A percentile compares a stretch with the other conserved stretches of the same genome.
phyloP scores from a whole-genome alignment of 2,797 vertebrate species.

The Hydrophis major region DNA sequence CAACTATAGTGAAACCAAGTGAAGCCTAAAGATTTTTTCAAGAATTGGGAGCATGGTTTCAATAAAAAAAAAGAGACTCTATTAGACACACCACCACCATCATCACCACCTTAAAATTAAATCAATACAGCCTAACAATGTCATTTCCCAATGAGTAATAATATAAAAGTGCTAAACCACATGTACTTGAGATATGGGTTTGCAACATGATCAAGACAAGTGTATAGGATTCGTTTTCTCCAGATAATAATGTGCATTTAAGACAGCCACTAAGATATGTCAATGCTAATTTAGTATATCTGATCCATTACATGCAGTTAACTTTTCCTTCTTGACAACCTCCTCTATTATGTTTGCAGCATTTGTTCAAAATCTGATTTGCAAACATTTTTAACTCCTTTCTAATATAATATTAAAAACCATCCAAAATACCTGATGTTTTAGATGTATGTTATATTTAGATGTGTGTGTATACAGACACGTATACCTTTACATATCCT shows the following conservation, averaged over 20 bases:
- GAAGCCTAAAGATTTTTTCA: slow-evolving; percentile 2
- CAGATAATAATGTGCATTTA: slow-evolving; percentile 67
- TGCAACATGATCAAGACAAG: slow-evolving; percentile 43
- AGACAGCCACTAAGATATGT: slow-evolving; percentile 65
- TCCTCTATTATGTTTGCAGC: slow-evolving; percentile 58
- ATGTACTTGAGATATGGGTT: slow-evolving; percentile 54
- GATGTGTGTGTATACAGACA: background rate
- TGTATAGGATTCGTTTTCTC: slow-evolving; percentile 58
- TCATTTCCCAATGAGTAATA: slow-evolving; percentile 38
- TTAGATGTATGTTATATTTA: background rate
- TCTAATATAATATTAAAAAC: slow-evolving; percentile 56
- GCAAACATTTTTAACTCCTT: slow-evolving; percentile 53
- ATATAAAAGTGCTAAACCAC: slow-evolving; percentile 42
- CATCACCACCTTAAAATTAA: slow-evolving; percentile 52
- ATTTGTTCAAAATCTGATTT: slow-evolving; percentile 62
- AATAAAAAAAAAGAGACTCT: background rate
- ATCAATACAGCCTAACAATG: slow-evolving; percentile 38
- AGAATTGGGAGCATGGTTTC: slow-evolving; percentile 21
- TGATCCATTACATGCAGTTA: slow-evolving; percentile 66
- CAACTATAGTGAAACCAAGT: slow-evolving; percentile 27
- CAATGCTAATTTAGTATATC: slow-evolving; percentile 66
- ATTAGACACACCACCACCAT: background rate
- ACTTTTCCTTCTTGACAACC: slow-evolving; percentile 65
- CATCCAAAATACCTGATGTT: slow-evolving; percentile 29
- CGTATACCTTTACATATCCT: background rate